These are phyloP conservation scores for Ormyrus rosae DNA, from an alignment of 2,888 invertebrate genomes.

Conservation along the genomic window DNA sequence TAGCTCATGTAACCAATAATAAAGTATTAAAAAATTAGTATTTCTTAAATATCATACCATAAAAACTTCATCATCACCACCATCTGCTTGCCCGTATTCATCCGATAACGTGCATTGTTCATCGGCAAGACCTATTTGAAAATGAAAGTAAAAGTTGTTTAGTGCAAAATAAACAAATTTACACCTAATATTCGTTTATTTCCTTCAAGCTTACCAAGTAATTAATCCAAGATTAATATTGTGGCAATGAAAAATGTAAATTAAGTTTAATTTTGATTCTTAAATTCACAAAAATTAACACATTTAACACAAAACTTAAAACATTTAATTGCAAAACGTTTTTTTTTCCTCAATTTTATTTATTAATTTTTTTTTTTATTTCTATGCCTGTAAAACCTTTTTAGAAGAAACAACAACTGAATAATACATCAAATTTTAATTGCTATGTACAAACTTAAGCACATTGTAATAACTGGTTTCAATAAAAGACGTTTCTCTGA, in stretches of 20 bases:
- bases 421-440: neutral
- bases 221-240: constrained; percentile 49
- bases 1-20: neutral
- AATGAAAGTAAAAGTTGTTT: constrained; percentile 3
- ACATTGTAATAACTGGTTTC: neutral
- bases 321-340: neutral
- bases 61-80: constrained; percentile 95
- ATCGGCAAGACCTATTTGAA: constrained; percentile 81
- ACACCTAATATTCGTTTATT: constrained; percentile 17
- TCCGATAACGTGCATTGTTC: constrained; percentile 82
- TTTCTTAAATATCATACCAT: constrained; percentile 81
- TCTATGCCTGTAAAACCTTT: neutral
- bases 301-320: constrained; percentile 18
- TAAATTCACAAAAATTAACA: constrained; percentile 2
- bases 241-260: constrained; percentile 52
- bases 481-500: constrained; percentile 74
- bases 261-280: constrained; percentile 13
- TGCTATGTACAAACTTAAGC: neutral
- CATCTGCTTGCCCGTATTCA: constrained; percentile 82
- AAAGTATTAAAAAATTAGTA: neutral
- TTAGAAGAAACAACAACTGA: neutral
- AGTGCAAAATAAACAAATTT: constrained; percentile 30
- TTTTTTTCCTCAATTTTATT: neutral
- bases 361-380: neutral
- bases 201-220: constrained; percentile 52